phyloP scores from a whole-genome alignment of 2,888 invertebrate species.

The Apodemia duryi region DNA sequence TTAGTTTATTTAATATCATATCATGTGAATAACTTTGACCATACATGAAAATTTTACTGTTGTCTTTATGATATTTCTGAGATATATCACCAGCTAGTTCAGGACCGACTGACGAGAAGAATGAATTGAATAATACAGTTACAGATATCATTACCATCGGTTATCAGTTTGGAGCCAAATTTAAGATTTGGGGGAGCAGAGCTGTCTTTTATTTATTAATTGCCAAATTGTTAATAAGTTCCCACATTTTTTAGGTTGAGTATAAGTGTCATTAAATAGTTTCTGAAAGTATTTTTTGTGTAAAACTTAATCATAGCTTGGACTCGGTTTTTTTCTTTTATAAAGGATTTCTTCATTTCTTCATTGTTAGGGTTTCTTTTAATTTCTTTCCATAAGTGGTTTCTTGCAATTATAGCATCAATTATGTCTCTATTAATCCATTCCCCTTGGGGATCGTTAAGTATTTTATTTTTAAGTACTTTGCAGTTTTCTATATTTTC shows the following conservation, averaged over 20 bases:
- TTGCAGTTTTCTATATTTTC: conserved; percentile 12
- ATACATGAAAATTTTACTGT: not conserved
- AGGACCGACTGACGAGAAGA: not conserved
- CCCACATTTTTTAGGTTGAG: conserved; percentile 31
- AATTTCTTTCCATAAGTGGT: conserved; percentile 17
- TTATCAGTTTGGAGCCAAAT: not conserved
- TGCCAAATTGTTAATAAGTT: conserved; percentile 23
- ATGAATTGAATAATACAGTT: not conserved
- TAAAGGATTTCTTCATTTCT: not conserved
- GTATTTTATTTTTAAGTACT: conserved; percentile 22
- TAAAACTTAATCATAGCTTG: conserved; percentile 19
- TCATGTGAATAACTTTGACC: not conserved
- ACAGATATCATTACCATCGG: not conserved
- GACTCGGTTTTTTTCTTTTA: conserved; percentile 19
- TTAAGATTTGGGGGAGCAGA: not conserved
- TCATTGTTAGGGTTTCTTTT: conserved; percentile 19
- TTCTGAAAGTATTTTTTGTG: conserved; percentile 24
- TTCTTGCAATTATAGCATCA: conserved; percentile 21
- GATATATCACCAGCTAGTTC: not conserved
- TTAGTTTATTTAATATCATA: not conserved
- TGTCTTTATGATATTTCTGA: not conserved
- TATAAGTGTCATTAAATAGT: conserved; percentile 23
- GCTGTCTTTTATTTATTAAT: not conserved
- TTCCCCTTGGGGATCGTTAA: conserved; percentile 20
- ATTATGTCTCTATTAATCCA: conserved; percentile 26